Base-by-base conservation (phyloP, 2,888 invertebrate species). In the Idaea biselata region DNA sequence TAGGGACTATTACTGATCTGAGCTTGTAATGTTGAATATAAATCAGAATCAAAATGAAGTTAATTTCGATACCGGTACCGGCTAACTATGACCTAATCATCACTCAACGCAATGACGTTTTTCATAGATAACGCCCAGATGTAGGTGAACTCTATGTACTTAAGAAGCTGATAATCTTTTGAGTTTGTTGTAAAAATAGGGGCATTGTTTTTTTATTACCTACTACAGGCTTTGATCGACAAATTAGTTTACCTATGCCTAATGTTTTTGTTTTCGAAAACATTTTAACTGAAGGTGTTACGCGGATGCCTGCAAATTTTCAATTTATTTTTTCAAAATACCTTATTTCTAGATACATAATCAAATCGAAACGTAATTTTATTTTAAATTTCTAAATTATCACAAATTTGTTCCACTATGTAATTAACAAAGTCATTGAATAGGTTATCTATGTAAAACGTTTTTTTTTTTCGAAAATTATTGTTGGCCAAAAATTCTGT, bases 141-240 rank as follows among this genome's bases (percentile, higher is more conserved):
- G 44, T 44, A 44, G 44, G 44, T 44, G 44, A 44, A 44, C 44
- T 44, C 44, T 44, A 44, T 44, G 44, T 44, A 44, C 44, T 44
- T 44, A 44, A 44, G 44, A 44, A 44, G 44, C 44, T 44, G 44
- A 44, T 44, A 44, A 44, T 44, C 44, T 44, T 44, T 11, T 14
- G 44, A 44, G 11, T 14, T 25, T 44, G 14, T 7, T 44, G 44
- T 44, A 44, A 44, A 44, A 44, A 44, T 44, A 44, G 44, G 44
- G 44, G 44, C 44, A 44, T 44, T 44, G 44, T 44, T 44, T 44
- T 44, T n/a, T n/a, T n/a, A n/a, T n/a, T 44, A 14, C 6, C 11
- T 44, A 44, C 44, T 6, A 44, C 44, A 44, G 44, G 44, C 14
- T 44, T 44, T 44, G 44, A 44, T 8, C 44, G 44, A 44, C 11